Percentiles rank a stretch among this genome's conserved stretches.
Evolutionary conservation across 2,113 vertebrate species (phyloP).

Genomic region (Oriolus oriolus): DNA sequence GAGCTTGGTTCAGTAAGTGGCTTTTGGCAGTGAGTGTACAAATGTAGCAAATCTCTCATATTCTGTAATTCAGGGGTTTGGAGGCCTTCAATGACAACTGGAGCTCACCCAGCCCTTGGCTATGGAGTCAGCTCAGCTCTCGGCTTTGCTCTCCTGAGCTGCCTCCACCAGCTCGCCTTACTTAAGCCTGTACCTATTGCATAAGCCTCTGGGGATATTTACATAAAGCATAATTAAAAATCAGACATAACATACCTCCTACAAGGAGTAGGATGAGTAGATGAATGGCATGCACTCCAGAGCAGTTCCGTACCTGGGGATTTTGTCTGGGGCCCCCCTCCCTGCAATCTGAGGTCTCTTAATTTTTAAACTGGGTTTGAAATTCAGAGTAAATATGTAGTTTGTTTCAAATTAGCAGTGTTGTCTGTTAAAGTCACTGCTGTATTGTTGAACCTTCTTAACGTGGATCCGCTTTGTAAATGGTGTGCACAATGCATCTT

Average conservation of each 20-base stretch:
- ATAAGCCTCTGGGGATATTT: slow-evolving; percentile 64
- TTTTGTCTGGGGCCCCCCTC: background rate
- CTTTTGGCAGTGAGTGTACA: background rate
- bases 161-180: slow-evolving; percentile 22
- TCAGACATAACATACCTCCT: slow-evolving; percentile 49
- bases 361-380: background rate
- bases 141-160: background rate
- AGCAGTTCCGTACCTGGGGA: background rate
- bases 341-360: background rate
- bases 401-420: background rate
- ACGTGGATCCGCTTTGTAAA: background rate
- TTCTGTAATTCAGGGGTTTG: background rate
- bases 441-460: background rate
- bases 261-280: slow-evolving; percentile 22
- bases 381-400: background rate
- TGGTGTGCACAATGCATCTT: background rate
- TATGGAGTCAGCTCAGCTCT: background rate
- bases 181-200: slow-evolving; percentile 56
- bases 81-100: background rate
- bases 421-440: background rate
- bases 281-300: background rate
- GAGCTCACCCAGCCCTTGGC: background rate
- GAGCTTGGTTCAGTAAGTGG: background rate
- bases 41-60: background rate
- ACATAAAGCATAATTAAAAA: slow-evolving; percentile 64